Conservation (phyloP, 2,797 vertebrate genomes). For the Girardinus metallicus region DNA sequence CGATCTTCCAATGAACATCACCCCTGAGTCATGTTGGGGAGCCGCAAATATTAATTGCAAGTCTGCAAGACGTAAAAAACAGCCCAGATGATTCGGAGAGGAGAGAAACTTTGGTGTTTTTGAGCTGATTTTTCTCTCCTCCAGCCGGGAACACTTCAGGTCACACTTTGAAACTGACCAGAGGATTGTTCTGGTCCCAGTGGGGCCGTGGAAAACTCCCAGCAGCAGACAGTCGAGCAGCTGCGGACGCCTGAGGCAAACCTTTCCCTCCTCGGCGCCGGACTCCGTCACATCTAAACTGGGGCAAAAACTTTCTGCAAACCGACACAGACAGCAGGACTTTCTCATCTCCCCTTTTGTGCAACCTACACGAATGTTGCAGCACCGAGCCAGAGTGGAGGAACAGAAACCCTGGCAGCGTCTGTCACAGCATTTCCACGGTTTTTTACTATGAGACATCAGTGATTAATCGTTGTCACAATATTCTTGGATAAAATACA, state of each 20-base stretch:
- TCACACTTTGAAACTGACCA: slow-evolving; percentile 71
- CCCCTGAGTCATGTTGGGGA: slow-evolving; percentile 60
- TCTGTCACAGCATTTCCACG: background rate
- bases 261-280: slow-evolving; percentile 70
- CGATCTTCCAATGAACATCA: slow-evolving; percentile 73
- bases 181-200: slow-evolving; percentile 68
- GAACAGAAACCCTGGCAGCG: background rate
- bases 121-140: background rate
- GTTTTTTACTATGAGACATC: background rate
- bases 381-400: background rate
- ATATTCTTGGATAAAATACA: background rate
- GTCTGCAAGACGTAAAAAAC: slow-evolving; percentile 37
- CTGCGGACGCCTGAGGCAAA: slow-evolving; percentile 73
- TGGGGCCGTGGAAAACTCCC: slow-evolving; percentile 58
- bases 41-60: slow-evolving; percentile 67
- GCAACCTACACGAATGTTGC: slow-evolving; percentile 11
- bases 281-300: slow-evolving; percentile 72
- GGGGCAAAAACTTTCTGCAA: slow-evolving; percentile 71
- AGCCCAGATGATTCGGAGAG: slow-evolving; percentile 16
- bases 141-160: slow-evolving; percentile 43
- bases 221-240: slow-evolving; percentile 75
- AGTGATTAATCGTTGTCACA: background rate
- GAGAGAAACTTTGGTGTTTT: background rate
- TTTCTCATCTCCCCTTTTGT: slow-evolving; percentile 2
- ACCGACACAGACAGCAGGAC: slow-evolving; percentile 29